phyloP scores from a whole-genome alignment of 2,113 vertebrate genomes.

The Leptobrachium ailaonicum region DNA sequence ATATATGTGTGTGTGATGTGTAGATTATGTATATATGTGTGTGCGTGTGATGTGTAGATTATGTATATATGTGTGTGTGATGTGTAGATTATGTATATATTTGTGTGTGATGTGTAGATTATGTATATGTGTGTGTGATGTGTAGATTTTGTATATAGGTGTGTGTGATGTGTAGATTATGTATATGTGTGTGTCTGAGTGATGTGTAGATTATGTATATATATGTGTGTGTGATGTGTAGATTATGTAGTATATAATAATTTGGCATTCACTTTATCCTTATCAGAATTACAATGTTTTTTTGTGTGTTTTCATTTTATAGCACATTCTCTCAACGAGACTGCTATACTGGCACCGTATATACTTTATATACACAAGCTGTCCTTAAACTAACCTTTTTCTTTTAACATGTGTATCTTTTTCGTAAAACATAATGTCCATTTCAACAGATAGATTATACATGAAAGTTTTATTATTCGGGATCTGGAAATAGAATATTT shows the following conservation, averaged over 20 bases:
- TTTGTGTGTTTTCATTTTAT: neutral
- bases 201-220: too few relatives aligned
- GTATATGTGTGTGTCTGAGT: too few relatives aligned
- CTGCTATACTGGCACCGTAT: slow-evolving; percentile 5
- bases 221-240: too few relatives aligned
- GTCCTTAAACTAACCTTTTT: slow-evolving; percentile 27
- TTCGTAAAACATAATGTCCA: neutral
- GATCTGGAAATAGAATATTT: neutral
- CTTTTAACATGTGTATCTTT: slow-evolving; percentile 14
- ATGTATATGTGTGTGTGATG: too few relatives aligned
- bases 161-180: too few relatives aligned
- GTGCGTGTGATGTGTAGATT: too few relatives aligned
- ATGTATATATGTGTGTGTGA: too few relatives aligned
- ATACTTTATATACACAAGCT: neutral
- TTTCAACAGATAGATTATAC: neutral
- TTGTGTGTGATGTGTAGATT: too few relatives aligned
- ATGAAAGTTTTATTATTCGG: slow-evolving; percentile 3
- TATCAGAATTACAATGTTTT: slow-evolving; percentile 1
- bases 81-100: too few relatives aligned
- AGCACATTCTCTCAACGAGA: neutral
- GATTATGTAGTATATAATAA: slow-evolving; percentile 19
- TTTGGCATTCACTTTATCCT: slow-evolving; percentile 3
- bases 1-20: too few relatives aligned
- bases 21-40: too few relatives aligned
- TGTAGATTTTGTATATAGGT: too few relatives aligned